These are phyloP conservation scores for Drosophila cognata DNA, from an alignment of 2,888 invertebrate genomes.

Conservation along the genomic window DNA sequence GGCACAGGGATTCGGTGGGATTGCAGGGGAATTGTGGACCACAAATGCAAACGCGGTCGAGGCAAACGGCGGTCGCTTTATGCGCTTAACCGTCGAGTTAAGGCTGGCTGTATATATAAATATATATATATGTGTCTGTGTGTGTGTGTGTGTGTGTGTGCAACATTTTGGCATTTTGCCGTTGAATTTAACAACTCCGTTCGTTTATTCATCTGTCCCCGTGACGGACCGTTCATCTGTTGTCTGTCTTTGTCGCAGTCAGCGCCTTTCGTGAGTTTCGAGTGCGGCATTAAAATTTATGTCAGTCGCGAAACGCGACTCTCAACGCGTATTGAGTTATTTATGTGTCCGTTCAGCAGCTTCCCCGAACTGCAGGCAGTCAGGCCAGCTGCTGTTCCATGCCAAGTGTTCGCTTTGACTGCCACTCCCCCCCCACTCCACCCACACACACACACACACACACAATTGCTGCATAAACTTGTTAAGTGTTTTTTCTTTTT, in stretches of 20 bases:
- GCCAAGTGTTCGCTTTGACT: not conserved
- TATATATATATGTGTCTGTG: not conserved
- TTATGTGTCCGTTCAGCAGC: constrained; percentile 47
- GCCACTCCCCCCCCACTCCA: not conserved
- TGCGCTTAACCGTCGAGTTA: constrained; percentile 62
- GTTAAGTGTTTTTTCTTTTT: constrained; percentile 57
- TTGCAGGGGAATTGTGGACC: constrained; percentile 48
- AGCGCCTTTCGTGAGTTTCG: constrained; percentile 57
- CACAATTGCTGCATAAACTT: constrained; percentile 57
- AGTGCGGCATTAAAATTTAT: constrained; percentile 62
- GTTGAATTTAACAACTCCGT: constrained; percentile 51
- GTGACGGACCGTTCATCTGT: constrained; percentile 18
- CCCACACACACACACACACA: not conserved
- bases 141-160: constrained; percentile 16
- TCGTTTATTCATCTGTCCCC: constrained; percentile 4
- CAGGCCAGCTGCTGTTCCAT: not conserved
- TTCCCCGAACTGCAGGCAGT: not conserved
- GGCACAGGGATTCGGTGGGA: constrained; percentile 41
- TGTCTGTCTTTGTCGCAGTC: constrained; percentile 50
- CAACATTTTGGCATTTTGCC: constrained; percentile 40
- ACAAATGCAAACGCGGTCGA: constrained; percentile 59
- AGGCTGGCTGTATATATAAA: constrained; percentile 13
- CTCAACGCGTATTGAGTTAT: constrained; percentile 66
- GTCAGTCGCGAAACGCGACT: constrained; percentile 54
- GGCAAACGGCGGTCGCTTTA: constrained; percentile 46